These are phyloP conservation scores for Phoenicopterus ruber DNA, from an alignment of 2,113 vertebrate genomes.

Conservation along the genomic window DNA sequence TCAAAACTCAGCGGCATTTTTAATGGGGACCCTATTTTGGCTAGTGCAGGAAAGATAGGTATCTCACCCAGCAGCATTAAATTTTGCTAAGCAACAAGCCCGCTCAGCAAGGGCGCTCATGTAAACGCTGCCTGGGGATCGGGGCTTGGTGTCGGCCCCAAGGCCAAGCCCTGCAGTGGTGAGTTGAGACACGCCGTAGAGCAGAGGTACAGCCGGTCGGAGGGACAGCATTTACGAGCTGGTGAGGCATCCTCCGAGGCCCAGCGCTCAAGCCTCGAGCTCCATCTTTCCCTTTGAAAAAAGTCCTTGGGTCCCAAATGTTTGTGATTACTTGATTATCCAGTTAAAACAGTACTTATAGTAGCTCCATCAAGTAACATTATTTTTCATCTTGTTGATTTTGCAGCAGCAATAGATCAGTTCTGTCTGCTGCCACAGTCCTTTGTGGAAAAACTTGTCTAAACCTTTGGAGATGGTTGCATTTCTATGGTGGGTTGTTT, in stretches of 20 bases:
- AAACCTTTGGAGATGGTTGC: not conserved
- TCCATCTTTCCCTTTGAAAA: not conserved
- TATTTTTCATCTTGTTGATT: not conserved
- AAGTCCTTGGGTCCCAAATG: not conserved
- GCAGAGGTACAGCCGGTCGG: not conserved
- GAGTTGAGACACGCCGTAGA: fast-evolving
- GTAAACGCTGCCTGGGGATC: not conserved
- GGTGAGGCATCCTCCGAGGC: not conserved
- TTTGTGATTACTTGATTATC: not conserved
- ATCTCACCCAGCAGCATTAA: not conserved
- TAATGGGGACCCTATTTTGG: not conserved
- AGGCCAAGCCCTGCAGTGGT: not conserved
- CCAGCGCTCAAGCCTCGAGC: fast-evolving
- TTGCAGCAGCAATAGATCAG: not conserved
- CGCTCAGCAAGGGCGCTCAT: not conserved
- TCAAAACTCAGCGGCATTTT: not conserved
- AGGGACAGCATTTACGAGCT: not conserved
- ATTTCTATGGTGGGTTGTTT: not conserved
- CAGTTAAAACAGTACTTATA: not conserved
- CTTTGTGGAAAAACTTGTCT: not conserved
- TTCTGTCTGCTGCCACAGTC: not conserved
- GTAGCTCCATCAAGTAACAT: not conserved
- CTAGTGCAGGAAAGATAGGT: not conserved
- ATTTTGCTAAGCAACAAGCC: not conserved
- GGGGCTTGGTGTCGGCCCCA: not conserved